Conservation (phyloP, 2,797 vertebrate species). For the Thamnophis elegans region DNA sequence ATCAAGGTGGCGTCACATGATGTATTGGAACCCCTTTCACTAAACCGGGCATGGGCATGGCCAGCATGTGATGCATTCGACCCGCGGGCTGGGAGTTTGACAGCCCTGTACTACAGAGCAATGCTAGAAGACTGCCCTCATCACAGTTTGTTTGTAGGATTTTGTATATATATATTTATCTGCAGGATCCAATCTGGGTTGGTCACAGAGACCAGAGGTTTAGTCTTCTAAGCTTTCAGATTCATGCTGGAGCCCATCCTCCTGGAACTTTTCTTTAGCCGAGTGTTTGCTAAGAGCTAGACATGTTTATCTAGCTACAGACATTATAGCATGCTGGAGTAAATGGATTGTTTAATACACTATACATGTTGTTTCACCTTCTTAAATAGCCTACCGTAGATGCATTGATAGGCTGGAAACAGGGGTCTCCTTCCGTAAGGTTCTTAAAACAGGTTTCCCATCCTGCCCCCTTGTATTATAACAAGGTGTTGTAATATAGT, state of each 20-base stretch:
- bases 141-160: neutral
- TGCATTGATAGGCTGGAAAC: neutral
- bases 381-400: neutral
- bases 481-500: no score
- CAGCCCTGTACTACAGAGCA: neutral
- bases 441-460: conserved; percentile 1
- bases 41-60: no score
- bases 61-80: no score
- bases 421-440: neutral
- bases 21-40: no score
- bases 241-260: neutral
- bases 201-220: neutral
- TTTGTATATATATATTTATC: neutral
- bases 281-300: neutral
- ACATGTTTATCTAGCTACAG: neutral
- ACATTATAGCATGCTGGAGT: neutral
- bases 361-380: neutral
- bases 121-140: neutral
- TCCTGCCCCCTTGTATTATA: neutral
- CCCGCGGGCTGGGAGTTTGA: no score
- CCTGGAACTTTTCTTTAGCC: neutral
- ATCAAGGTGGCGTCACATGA: no score
- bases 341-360: neutral
- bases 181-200: neutral
- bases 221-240: neutral